These are phyloP conservation scores for Laspeyria flexula DNA, from an alignment of 2,888 invertebrate genomes.

Conservation along the genomic window DNA sequence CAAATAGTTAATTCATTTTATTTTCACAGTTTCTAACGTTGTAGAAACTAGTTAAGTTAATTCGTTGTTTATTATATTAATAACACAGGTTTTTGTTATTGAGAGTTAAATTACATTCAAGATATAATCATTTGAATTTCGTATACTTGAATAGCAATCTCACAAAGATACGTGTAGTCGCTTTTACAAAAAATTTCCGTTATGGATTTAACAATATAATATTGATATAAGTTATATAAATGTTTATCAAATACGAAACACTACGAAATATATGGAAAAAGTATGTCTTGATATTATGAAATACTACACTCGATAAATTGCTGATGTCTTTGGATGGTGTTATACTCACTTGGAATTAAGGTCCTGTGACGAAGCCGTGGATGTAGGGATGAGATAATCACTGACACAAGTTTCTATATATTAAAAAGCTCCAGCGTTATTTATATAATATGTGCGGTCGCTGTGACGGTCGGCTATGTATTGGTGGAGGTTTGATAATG, in stretches of 20 bases:
- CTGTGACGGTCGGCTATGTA: slow-evolving; percentile 78
- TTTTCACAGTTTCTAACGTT: slow-evolving; percentile 1
- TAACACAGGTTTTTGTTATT: slow-evolving; percentile 34
- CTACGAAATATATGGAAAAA: background rate
- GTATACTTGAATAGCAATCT: slow-evolving; percentile 23
- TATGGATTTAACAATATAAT: too few species aligned
- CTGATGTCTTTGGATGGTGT: background rate
- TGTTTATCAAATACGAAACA: background rate
- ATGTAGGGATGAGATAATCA: slow-evolving; percentile 58
- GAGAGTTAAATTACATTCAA: slow-evolving; percentile 21
- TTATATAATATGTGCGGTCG: slow-evolving; percentile 68
- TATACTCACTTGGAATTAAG: slow-evolving; percentile 74
- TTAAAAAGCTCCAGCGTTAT: slow-evolving; percentile 59
- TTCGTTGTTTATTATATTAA: slow-evolving; percentile 20
- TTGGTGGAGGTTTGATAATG: slow-evolving; percentile 75
- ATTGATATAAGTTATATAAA: too few species aligned
- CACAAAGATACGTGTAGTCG: slow-evolving; percentile 13
- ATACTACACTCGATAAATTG: slow-evolving; percentile 1
- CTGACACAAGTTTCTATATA: slow-evolving; percentile 65
- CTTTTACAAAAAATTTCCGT: background rate
- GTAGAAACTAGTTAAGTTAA: slow-evolving; percentile 9
- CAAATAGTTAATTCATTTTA: too few species aligned
- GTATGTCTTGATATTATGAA: background rate
- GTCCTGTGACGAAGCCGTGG: slow-evolving; percentile 65
- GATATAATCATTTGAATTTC: slow-evolving; percentile 21